A percentile compares a stretch with the other conserved stretches of the same genome.
phyloP scores from a whole-genome alignment of 2,888 invertebrate species.

The Diaperis boleti region DNA sequence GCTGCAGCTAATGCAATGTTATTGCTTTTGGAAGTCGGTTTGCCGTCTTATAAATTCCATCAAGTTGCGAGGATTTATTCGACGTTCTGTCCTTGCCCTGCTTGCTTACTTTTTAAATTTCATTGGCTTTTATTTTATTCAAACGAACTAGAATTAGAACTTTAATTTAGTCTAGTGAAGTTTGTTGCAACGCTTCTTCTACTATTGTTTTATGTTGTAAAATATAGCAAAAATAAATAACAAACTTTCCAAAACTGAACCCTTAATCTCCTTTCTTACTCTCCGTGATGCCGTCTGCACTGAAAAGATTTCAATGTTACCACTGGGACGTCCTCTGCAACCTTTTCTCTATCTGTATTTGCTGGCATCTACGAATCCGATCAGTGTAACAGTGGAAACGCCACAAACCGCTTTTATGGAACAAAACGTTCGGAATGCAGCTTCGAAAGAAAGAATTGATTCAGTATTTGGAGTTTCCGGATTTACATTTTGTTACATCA shows the following conservation, averaged over 20 bases:
- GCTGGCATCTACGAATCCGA: background rate
- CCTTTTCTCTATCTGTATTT: background rate
- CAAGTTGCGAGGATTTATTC: constrained; percentile 7
- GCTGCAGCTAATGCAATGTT: constrained; percentile 20
- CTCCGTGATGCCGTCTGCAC: too few relatives aligned
- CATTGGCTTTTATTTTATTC: background rate
- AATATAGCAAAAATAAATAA: too few relatives aligned
- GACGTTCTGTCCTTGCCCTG: background rate
- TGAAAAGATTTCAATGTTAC: too few relatives aligned
- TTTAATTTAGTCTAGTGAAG: too few relatives aligned
- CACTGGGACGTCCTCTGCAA: background rate
- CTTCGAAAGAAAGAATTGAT: constrained; percentile 33
- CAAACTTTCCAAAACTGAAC: too few relatives aligned
- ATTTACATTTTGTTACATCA: constrained; percentile 34
- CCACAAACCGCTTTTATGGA: constrained; percentile 47
- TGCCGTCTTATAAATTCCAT: constrained; percentile 5
- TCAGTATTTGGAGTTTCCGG: constrained; percentile 18
- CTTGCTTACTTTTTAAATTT: background rate
- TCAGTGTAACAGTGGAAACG: constrained; percentile 37
- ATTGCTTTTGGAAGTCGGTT: constrained; percentile 15
- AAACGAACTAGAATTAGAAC: background rate
- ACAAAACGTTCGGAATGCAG: constrained; percentile 37
- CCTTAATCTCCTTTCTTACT: background rate
- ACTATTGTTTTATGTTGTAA: too few relatives aligned
- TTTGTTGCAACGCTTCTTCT: too few relatives aligned